Evolutionary conservation across 2,113 vertebrate genomes (phyloP), one percentile per base, ranked within the genome.

Genomic region (Indicator indicator): DNA sequence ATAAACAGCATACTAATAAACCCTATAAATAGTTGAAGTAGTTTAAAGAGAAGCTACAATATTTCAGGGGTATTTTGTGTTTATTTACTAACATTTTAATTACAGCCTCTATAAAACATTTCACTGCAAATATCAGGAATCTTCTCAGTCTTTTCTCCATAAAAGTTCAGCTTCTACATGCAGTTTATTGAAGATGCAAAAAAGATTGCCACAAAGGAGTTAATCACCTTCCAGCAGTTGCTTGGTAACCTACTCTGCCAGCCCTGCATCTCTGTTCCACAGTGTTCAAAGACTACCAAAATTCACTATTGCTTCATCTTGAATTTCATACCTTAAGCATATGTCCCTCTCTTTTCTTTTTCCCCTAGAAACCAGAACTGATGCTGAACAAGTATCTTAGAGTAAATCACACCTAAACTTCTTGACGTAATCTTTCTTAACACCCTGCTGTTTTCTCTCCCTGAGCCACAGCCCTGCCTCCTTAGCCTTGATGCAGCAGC

Each of bases 201-300:
- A 69, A 78, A 7, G 59, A 73, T 15, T 19, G 36, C 16, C 64
- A 73, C 5, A 40, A 82, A 84, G 44, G 71, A 85, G 84, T 91
- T 86, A 92, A 88, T 14, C 56, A 74, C 46, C 67, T 83, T 86
- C 59, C 58, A 87, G 62, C 63, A 80, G 95, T 94, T 95, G 91
- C 94, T 93, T 95, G 88, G 91, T 93, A 94, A 95, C 91, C 20
- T 48, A 28, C 26, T 79, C 83, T 71, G 20, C 64, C 72, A 94
- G 71, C 72, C 38, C 68, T 73, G 28, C 42, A 75, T 62, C 85
- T 69, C 56, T 3, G 5, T 85, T 89, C 74, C 78, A 95, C 56
- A 27, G 80, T 23, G 18, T 71, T 33, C 56, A 67, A 71, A 94
- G 52, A 55, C 76, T 63, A 74, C 62, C 4, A 1, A 88, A 91